Percentiles rank a stretch among this genome's conserved stretches.
Conservation (phyloP, 2,888 invertebrate species). For the Mellilla xanthometata region DNA sequence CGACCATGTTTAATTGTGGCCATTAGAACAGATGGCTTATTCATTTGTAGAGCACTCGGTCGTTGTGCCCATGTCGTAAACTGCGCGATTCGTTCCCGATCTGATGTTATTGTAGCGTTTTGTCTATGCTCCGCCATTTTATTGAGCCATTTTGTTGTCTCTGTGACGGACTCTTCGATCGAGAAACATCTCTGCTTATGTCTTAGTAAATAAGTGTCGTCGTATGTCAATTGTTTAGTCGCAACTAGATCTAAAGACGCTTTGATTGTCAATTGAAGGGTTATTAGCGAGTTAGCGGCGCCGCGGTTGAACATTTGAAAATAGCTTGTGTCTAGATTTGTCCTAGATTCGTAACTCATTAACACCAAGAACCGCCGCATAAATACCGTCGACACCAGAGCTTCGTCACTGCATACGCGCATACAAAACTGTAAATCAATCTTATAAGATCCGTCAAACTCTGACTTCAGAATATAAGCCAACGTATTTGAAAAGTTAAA, state of each 20-base stretch:
- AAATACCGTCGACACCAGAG: no score
- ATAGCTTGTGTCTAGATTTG: not conserved
- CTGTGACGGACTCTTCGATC: slow-evolving; percentile 56
- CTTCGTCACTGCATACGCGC: no score
- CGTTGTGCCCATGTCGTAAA: slow-evolving; percentile 80
- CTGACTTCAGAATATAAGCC: no score
- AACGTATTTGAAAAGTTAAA: no score
- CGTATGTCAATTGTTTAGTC: slow-evolving; percentile 10
- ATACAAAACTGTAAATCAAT: no score
- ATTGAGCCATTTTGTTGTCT: slow-evolving; percentile 76
- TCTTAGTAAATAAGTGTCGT: slow-evolving; percentile 41
- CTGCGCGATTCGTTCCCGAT: slow-evolving; percentile 79
- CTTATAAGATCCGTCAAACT: no score
- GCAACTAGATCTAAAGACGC: slow-evolving; percentile 15
- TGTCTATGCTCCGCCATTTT: slow-evolving; percentile 80
- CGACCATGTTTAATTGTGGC: slow-evolving; percentile 80
- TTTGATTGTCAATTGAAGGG: slow-evolving; percentile 19
- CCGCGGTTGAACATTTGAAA: not conserved
- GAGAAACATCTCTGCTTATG: slow-evolving; percentile 57
- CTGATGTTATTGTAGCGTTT: slow-evolving; percentile 82
- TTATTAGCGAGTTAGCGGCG: slow-evolving; percentile 4
- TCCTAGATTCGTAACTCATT: not conserved
- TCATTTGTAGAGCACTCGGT: slow-evolving; percentile 82
- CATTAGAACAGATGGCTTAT: slow-evolving; percentile 83
- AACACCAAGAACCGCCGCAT: no score